Percentiles rank a stretch among this genome's conserved stretches.
Evolutionary conservation across 2,888 invertebrate genomes (phyloP).

Genomic region (Drosophila formosana): DNA sequence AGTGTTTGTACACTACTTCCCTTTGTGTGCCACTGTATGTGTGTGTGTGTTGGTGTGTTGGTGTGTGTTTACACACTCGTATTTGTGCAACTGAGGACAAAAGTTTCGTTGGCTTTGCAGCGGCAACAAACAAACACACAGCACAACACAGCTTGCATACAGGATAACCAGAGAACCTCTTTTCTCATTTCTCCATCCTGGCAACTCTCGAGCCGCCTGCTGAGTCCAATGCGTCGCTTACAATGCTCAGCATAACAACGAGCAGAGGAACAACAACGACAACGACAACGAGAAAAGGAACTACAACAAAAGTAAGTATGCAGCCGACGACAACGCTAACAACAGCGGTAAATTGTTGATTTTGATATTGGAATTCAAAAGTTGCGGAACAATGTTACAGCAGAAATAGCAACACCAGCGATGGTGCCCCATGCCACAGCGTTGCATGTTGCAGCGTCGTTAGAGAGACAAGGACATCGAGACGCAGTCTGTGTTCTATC

Average conservation of each 20-base stretch:
- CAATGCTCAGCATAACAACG: constrained; percentile 44
- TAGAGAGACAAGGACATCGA: constrained; percentile 30
- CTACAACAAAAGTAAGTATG: constrained; percentile 32
- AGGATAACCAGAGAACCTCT: constrained; percentile 15
- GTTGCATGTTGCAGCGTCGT: constrained; percentile 67
- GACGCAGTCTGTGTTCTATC: constrained; percentile 2
- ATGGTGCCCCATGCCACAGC: constrained; percentile 17
- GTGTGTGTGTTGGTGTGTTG: constrained; percentile 55
- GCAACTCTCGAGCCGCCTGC: constrained; percentile 28
- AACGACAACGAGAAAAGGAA: constrained; percentile 30
- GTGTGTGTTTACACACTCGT: constrained; percentile 48
- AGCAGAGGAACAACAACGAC: constrained; percentile 29
- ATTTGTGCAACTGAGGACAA: constrained; percentile 76
- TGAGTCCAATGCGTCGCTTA: constrained; percentile 38
- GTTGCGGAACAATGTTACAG: constrained; percentile 50
- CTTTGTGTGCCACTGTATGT: constrained; percentile 31
- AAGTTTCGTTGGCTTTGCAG: constrained; percentile 79
- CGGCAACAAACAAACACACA: constrained; percentile 74
- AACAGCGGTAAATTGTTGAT: constrained; percentile 75
- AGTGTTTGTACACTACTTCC: constrained; percentile 75
- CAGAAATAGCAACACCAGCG: constrained; percentile 10
- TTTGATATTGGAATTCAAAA: constrained; percentile 78
- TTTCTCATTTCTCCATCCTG: constrained; percentile 1
- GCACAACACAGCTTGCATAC: constrained; percentile 21
- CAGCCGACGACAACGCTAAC: constrained; percentile 53